Evolutionary conservation across 2,888 invertebrate species (phyloP).

Genomic region (Pyrocoelia pectoralis): DNA sequence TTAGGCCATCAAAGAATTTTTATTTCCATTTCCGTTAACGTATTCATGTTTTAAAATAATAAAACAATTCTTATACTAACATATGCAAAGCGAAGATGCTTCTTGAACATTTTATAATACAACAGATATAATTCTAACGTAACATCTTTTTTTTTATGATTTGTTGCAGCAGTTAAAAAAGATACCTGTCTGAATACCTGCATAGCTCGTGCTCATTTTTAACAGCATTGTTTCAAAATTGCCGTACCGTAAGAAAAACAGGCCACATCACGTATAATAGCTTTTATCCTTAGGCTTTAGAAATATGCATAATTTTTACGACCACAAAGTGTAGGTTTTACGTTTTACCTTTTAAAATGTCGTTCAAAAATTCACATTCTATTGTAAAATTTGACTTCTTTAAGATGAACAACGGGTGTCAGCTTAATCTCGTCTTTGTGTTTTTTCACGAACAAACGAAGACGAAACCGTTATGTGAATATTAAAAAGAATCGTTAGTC

Average conservation of each 20-base stretch:
- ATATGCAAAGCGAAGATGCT: neutral
- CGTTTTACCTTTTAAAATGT: constrained; percentile 12
- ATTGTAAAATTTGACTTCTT: constrained; percentile 16
- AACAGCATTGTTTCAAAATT: constrained; percentile 30
- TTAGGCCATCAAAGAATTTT: neutral
- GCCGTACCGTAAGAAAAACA: constrained; percentile 26
- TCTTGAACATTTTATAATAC: neutral
- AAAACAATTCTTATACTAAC: neutral
- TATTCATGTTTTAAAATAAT: neutral
- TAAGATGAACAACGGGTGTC: neutral
- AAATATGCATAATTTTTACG: constrained; percentile 28
- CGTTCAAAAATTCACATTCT: constrained; percentile 9
- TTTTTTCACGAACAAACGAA: neutral
- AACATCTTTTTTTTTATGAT: constrained; percentile 7
- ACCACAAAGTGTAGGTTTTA: constrained; percentile 17
- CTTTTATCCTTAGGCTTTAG: constrained; percentile 14
- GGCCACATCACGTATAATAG: constrained; percentile 21
- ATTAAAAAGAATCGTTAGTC: neutral
- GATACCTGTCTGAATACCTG: constrained; percentile 19
- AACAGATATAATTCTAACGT: neutral
- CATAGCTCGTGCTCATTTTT: constrained; percentile 29
- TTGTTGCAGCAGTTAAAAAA: constrained; percentile 9
- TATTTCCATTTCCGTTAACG: neutral
- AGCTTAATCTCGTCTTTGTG: neutral
- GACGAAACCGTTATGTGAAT: neutral